phyloP scores from a whole-genome alignment of 35 echinoderm and acorn worm species.

The Strongylocentrotus purpuratus region DNA sequence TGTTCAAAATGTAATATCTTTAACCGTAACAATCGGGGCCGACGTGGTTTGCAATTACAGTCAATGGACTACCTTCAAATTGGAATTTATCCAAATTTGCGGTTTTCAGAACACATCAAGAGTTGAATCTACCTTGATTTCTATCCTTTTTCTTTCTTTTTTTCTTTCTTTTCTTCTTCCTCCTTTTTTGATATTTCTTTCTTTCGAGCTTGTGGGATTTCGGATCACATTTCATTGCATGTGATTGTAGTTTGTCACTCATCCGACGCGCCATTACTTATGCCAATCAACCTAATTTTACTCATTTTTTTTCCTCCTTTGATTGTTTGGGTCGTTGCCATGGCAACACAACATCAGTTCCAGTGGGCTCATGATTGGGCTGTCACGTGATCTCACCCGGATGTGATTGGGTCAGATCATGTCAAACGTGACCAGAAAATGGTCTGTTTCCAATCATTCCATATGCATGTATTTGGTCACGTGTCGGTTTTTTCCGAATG shows the following conservation, averaged over 20 bases:
- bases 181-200: too few species aligned
- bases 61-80: too few species aligned
- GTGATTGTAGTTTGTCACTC: neutral
- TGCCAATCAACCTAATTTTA: conserved; percentile 36
- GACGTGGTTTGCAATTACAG: too few species aligned
- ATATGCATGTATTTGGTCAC: too few species aligned
- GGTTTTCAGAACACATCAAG: neutral
- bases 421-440: neutral
- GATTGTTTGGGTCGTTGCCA: conserved; percentile 14
- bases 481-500: too few species aligned
- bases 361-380: neutral
- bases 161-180: too few species aligned
- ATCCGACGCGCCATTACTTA: neutral
- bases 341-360: neutral
- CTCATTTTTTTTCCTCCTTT: neutral
- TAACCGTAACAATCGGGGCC: too few species aligned
- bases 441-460: neutral
- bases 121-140: neutral
- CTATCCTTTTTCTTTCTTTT: too few species aligned
- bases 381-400: neutral
- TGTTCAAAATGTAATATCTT: too few species aligned
- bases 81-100: too few species aligned
- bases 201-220: neutral
- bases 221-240: neutral
- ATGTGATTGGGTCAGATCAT: neutral